These are phyloP conservation scores for Tenthredo mesomela DNA, from an alignment of 2,888 invertebrate genomes.

Conservation along the genomic window DNA sequence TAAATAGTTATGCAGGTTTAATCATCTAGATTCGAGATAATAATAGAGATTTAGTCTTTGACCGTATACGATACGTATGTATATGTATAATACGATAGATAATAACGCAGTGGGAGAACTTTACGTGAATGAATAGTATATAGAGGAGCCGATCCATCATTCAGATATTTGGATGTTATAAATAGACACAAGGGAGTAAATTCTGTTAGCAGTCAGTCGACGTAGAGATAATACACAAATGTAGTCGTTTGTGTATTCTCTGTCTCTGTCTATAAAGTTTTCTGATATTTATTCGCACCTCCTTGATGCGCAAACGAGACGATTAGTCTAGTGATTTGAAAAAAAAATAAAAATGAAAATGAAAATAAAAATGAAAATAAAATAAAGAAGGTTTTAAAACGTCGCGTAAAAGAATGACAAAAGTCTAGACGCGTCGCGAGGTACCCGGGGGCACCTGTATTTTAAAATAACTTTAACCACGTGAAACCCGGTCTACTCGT, in stretches of 20 bases:
- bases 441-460: slow-evolving; percentile 45
- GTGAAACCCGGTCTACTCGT: slow-evolving; percentile 8
- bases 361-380: neutral
- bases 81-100: slow-evolving; percentile 32
- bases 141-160: slow-evolving; percentile 65
- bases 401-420: slow-evolving; percentile 26
- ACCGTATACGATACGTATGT: no score
- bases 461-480: slow-evolving; percentile 48
- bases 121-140: slow-evolving; percentile 48
- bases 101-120: slow-evolving; percentile 20
- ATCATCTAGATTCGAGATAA: slow-evolving; percentile 1
- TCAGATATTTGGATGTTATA: slow-evolving; percentile 68
- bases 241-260: slow-evolving; percentile 36
- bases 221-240: slow-evolving; percentile 45
- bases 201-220: slow-evolving; percentile 57
- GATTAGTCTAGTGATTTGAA: neutral
- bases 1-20: neutral
- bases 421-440: slow-evolving; percentile 4
- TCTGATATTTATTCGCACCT: slow-evolving; percentile 20
- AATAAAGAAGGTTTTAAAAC: neutral
- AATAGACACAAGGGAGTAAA: slow-evolving; percentile 72
- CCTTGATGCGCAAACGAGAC: slow-evolving; percentile 1
- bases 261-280: neutral
- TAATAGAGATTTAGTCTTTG: neutral
- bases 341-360: neutral